Evolutionary conservation across 2,888 invertebrate species (phyloP).

Genomic region (Drosophila phalerata): DNA sequence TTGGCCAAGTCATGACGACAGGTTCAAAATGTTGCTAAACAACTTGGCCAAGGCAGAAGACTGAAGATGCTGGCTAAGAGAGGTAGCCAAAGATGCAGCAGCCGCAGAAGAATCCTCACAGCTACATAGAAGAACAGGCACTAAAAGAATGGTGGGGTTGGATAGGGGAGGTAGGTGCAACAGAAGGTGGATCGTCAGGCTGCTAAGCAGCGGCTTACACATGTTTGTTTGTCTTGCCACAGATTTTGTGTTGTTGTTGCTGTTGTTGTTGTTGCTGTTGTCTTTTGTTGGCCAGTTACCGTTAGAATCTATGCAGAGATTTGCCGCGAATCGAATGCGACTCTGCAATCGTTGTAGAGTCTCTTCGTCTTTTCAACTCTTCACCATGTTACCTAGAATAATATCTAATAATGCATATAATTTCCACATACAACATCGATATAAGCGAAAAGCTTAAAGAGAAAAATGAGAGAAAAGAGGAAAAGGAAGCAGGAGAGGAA

Average conservation of each 20-base stretch:
- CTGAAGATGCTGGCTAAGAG: conserved; percentile 42
- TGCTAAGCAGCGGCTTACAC: conserved; percentile 79
- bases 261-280: conserved; percentile 26
- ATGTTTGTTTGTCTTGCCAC: conserved; percentile 73
- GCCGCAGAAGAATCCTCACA: conserved; percentile 25
- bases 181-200: conserved; percentile 58
- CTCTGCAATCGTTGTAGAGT: conserved; percentile 32
- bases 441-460: conserved; percentile 11
- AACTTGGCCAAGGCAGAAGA: conserved; percentile 61
- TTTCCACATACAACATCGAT: conserved; percentile 69
- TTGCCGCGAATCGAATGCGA: conserved; percentile 28
- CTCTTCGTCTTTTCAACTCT: background rate
- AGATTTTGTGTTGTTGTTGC: conserved; percentile 39
- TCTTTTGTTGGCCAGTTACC: conserved; percentile 65
- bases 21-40: conserved; percentile 78
- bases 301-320: conserved; percentile 61
- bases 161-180: background rate
- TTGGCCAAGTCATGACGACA: conserved; percentile 81
- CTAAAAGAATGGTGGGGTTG: background rate
- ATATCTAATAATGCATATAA: conserved; percentile 82
- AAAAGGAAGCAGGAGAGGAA: conserved; percentile 17
- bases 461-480: background rate
- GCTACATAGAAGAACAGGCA: background rate
- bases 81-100: conserved; percentile 32
- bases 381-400: conserved; percentile 55